phyloP scores from a whole-genome alignment of 1,140 invertebrate species.

The Tenebrio molitor region DNA sequence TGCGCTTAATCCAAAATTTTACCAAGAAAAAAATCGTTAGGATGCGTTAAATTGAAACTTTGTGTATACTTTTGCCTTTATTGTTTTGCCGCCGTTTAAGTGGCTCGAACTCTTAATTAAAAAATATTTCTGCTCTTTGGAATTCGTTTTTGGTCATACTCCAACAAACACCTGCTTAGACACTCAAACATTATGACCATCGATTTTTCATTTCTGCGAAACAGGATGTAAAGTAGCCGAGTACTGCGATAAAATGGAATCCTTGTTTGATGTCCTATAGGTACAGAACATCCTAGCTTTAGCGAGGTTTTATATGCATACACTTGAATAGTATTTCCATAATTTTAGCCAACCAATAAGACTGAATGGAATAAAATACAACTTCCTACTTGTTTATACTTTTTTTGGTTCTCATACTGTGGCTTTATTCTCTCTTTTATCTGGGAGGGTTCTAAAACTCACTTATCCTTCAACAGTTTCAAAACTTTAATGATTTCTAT shows the following conservation, averaged over 20 bases:
- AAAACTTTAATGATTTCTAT: no score
- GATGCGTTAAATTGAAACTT: not conserved
- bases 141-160: not conserved
- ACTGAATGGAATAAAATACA: conserved; percentile 23
- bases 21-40: not conserved
- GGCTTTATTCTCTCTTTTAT: not conserved
- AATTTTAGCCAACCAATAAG: conserved; percentile 15
- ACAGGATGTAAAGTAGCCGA: conserved; percentile 25
- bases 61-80: no score
- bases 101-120: not conserved
- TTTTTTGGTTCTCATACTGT: conserved; percentile 1
- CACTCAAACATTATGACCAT: not conserved
- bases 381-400: conserved; percentile 15
- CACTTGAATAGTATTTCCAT: conserved; percentile 39
- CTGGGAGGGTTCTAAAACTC: no score
- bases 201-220: conserved; percentile 32
- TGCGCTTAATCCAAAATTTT: conserved; percentile 12
- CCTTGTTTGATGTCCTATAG: conserved; percentile 34
- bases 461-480: no score
- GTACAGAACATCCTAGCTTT: conserved; percentile 35
- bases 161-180: conserved; percentile 1
- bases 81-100: not conserved
- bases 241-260: conserved; percentile 32
- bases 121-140: not conserved
- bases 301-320: conserved; percentile 25